phyloP scores from a whole-genome alignment of 2,888 invertebrate species.

The Tachina grossa region DNA sequence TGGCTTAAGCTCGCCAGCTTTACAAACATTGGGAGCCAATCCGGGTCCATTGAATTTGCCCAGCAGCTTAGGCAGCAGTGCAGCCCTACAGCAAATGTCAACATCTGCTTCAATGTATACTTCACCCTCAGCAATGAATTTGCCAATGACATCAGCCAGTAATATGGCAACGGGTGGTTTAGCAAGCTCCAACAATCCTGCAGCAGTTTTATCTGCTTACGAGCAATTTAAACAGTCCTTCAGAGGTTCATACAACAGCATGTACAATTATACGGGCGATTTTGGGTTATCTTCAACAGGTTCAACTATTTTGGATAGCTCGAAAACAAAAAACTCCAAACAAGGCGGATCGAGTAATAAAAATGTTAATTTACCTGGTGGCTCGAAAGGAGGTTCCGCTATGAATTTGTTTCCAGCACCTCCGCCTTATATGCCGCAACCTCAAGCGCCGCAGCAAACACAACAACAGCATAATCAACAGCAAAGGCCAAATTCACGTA shows the following conservation, averaged over 20 bases:
- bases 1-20: constrained; percentile 62
- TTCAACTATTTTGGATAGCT: constrained; percentile 65
- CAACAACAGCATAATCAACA: constrained; percentile 54
- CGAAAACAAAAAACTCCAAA: constrained; percentile 61
- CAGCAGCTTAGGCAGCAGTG: constrained; percentile 50
- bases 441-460: constrained; percentile 43
- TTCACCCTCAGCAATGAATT: constrained; percentile 55
- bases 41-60: constrained; percentile 55
- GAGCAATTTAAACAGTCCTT: constrained; percentile 67
- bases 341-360: constrained; percentile 43
- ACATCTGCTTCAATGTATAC: constrained; percentile 51
- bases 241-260: constrained; percentile 63
- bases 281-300: constrained; percentile 64
- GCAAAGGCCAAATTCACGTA: constrained; percentile 63
- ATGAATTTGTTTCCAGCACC: constrained; percentile 53
- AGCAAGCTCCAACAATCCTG: constrained; percentile 57
- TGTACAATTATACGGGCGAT: constrained; percentile 69
- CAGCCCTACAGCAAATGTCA: constrained; percentile 53
- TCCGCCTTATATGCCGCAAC: constrained; percentile 55
- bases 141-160: constrained; percentile 58
- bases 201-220: constrained; percentile 56
- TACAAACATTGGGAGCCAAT: constrained; percentile 50
- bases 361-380: constrained; percentile 63
- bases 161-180: constrained; percentile 52
- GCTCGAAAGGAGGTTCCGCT: constrained; percentile 44